These are phyloP conservation scores for Elaeidobius kamerunicus DNA, from an alignment of 2,888 invertebrate genomes.

Conservation along the genomic window DNA sequence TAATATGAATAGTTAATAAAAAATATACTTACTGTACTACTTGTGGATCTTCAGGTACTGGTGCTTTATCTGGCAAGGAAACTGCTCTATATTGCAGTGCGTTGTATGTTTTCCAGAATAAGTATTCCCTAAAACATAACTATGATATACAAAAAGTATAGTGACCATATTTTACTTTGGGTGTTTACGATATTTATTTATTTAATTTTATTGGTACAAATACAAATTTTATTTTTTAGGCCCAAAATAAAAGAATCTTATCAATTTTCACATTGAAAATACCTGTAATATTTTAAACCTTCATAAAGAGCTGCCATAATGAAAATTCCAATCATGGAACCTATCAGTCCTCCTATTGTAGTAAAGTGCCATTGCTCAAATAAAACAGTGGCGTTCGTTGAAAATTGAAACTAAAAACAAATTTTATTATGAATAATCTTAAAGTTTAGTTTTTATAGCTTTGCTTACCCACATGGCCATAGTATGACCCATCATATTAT, in stretches of 20 bases:
- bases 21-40: constrained; percentile 78
- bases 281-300: constrained; percentile 86
- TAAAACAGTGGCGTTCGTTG: constrained; percentile 71
- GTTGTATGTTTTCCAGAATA: constrained; percentile 85
- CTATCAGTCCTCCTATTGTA: constrained; percentile 73
- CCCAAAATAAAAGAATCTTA: no score
- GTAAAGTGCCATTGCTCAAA: constrained; percentile 80
- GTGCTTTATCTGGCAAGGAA: constrained; percentile 69
- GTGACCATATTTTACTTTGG: no score
- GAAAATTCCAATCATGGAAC: constrained; percentile 89
- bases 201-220: no score
- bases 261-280: no score
- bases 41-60: constrained; percentile 63
- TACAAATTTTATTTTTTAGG: no score
- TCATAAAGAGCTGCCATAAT: constrained; percentile 92
- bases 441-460: not conserved
- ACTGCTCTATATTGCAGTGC: constrained; percentile 83
- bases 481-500: constrained; percentile 8
- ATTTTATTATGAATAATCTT: not conserved
- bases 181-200: no score
- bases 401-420: constrained; percentile 69
- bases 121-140: constrained; percentile 62
- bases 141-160: not conserved
- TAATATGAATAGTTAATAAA: no score
- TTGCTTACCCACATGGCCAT: constrained; percentile 28